Base-by-base conservation (phyloP, 1,140 invertebrate species). In the Dufourea novaeangliae region DNA sequence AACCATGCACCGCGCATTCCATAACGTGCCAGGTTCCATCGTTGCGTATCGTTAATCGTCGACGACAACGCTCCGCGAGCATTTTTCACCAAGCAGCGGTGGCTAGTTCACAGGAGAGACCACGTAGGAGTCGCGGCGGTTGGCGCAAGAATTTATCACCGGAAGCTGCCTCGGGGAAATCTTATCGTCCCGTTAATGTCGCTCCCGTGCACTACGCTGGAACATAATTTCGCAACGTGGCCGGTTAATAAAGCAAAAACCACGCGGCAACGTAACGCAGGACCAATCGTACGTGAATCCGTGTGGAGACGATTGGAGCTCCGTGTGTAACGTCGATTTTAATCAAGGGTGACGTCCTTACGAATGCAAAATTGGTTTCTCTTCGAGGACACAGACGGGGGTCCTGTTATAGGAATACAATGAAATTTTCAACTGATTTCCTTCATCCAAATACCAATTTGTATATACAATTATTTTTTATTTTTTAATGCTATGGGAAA, bases 121-220 rank as follows among this genome's bases (percentile, higher is more conserved):
- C 29, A 17, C 44, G 7, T 67, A 10, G n/a, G 44, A n/a, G n/a
- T n/a, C n/a, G n/a, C n/a, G n/a, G 25, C 34, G 20, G 20, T 69
- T 39, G 22, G 3, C 22, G 0, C 3, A n/a, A 11, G 50, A 39
- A 54, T 68, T 54, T 14, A 37, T 68, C 66, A 54, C 17, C 39
- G 39, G 63, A 17, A 67, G 29, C n/a, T 20, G 44, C 20, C 44
- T 20, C 3, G 44, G 44, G 44, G 7, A 56, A 69, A 29, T 8
- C 6, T 70, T 57, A 57, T 69, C 25, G 25, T 20, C 17, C 3
- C 11, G 32, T 56, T 69, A 56, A 29, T 50, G n/a, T 69, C 50
- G 54, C 22, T 2, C n/a, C 27, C 32, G 52, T 39, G 10, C 46
- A 7, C 37, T 69, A 39, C 10, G 12, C 14, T 34, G 11, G 12